Evolutionary conservation across 2,797 vertebrate genomes (phyloP), one percentile per base, ranked within the genome.

Genomic region (Sebastes cheni): DNA sequence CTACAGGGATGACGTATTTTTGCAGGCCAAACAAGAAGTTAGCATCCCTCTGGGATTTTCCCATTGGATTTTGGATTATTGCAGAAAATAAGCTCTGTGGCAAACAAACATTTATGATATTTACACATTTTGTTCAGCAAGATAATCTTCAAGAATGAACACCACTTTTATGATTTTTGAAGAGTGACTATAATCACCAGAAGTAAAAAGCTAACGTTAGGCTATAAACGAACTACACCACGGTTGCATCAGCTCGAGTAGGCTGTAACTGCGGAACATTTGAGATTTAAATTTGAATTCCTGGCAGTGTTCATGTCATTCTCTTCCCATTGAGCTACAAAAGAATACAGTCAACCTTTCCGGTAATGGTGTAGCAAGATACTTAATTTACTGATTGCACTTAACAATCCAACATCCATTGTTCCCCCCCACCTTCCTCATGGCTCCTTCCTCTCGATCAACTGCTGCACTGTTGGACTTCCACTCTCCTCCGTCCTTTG

Each of bases 401-500:
- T 46, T 8, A 46, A 46, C 42, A 46, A 46, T 46, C 42, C 42
- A 46, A 46, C 42, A 46, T 46, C 7, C 8, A 30, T 55, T 13
- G 18, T 20, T 67, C 12, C n/a, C 6, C 25, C 86, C 29, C 46
- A 95, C 93, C 91, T 96, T 96, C 91, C 92, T 95, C 91, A 97
- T 96, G 42, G 93, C 84, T 23, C 93, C 91, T 80, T 97, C 97
- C 85, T 97, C 97, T 0, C 90, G 91, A 76, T 96, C 95, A 2
- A 84, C 92, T 0, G 95, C 81, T 2, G 93, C 91, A 2, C 96
- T 96, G 46, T 92, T 94, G 64, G 92, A 93, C 67, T 97, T 97
- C 92, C 95, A 93, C 90, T 96, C 72, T 94, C 96, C 80, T 93
- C 96, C 79, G n/a, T 96, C 96, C 25, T 95, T 97, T 92, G 95